Base-by-base conservation (phyloP, 1,140 invertebrate species). In the Sarcophaga bullata region DNA sequence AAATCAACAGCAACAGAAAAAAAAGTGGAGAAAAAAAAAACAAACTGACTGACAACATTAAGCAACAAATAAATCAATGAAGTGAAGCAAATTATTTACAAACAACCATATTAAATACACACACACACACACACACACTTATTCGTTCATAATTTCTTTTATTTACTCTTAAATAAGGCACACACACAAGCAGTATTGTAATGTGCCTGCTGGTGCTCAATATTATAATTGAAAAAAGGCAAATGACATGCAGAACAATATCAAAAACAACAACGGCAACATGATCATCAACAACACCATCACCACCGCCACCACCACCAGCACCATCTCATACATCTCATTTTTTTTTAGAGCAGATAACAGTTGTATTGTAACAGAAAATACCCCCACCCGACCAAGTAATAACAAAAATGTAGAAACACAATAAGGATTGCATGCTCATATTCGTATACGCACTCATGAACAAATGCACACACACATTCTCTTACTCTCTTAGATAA, bases 81-180 rank as follows among this genome's bases (percentile, higher is more conserved):
- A 58, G 13, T 58, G n/a, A 58, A 58, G n/a, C 54, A 58, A 58
- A 58, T 58, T 58, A 58, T 58, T 58, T 58, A 58, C 54, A 58
- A 58, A n/a, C n/a, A 37, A n/a, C 11, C 52, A 58, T 58, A 15
- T 58, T 15, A 58, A n/a, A n/a, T 58, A 58, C 15, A 58, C 54
- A 58, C 13, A 58, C 13, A 58, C 54, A 58, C 13, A 54, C 6
- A 9, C 9, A 10, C 52, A 54, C 52, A 15, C 54, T 37, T 1
- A 37, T 37, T 2, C 25, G 52, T n/a, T 7, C 54, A 58, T n/a
- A 13, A 58, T n/a, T 37, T 37, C 4, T 37, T 37, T 37, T 13
- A 58, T 58, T 58, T 58, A n/a, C 15, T n/a, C 13, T 58, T 58
- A 58, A 58, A 58, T 13, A 13, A 58, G 7, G 4, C 54, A 58